These are phyloP conservation scores for Halcyon leucocephala DNA, from an alignment of 2,797 vertebrate genomes.

Conservation along the genomic window DNA sequence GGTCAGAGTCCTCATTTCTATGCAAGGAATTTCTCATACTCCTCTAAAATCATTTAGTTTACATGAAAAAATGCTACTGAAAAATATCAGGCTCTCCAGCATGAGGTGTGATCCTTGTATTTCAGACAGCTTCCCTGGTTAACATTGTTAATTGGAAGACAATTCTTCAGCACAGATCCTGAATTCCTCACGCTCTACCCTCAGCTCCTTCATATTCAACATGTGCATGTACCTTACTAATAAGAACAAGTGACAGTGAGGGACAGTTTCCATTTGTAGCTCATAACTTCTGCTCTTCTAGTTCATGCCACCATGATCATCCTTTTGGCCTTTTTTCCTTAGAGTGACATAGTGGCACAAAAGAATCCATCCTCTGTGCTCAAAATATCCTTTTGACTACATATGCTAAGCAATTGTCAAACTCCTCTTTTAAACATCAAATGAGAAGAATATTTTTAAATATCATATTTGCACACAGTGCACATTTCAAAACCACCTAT, in stretches of 20 bases:
- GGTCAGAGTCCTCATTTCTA: not conserved
- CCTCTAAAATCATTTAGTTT: not conserved
- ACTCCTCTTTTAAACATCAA: not conserved
- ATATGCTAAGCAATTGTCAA: not conserved
- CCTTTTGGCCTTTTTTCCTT: not conserved
- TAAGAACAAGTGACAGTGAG: not conserved
- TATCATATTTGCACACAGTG: not conserved
- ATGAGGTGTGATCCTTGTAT: not conserved
- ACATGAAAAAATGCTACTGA: not conserved
- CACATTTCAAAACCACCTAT: not conserved
- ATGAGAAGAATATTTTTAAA: not conserved
- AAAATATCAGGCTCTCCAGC: not conserved
- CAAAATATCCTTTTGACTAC: not conserved
- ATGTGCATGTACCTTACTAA: not conserved
- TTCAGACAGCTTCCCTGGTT: not conserved
- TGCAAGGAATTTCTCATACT: not conserved
- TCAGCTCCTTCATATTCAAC: not conserved
- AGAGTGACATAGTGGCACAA: not conserved
- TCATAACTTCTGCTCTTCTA: not conserved
- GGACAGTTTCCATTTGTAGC: not conserved
- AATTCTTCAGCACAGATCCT: not conserved
- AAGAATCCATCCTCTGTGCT: not conserved
- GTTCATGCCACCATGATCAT: not conserved
- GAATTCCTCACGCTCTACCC: not conserved
- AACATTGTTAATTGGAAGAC: not conserved